Evolutionary conservation across 1,140 invertebrate genomes (phyloP).

Genomic region (Hylyphantes graminicola): DNA sequence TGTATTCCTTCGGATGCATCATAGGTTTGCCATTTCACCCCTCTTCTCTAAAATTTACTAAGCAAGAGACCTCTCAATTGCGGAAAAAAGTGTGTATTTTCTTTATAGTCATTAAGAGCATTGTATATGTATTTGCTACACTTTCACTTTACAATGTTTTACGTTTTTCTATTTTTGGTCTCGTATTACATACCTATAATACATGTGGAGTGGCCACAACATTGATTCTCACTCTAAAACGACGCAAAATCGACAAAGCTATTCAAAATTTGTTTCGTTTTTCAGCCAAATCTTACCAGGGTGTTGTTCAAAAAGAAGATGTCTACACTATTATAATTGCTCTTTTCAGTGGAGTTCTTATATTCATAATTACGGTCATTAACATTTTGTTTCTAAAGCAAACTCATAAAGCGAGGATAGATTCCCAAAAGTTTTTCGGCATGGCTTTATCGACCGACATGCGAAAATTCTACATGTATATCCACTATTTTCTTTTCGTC

Average conservation of each 20-base stretch:
- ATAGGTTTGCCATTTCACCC: constrained; percentile 1
- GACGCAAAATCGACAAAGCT: background rate
- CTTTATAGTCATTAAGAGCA: background rate
- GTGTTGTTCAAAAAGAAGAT: background rate
- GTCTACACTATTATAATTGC: background rate
- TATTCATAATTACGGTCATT: no score
- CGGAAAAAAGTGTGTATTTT: background rate
- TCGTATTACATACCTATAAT: background rate
- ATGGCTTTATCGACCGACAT: background rate
- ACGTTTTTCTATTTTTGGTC: background rate
- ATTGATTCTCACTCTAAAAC: background rate
- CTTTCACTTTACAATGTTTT: background rate
- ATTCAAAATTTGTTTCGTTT: background rate
- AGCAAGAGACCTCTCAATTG: background rate
- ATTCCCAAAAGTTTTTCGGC: background rate
- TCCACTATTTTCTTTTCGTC: background rate
- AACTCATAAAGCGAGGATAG: background rate
- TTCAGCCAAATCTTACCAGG: background rate
- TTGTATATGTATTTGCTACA: background rate
- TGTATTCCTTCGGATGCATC: background rate
- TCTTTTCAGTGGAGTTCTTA: background rate
- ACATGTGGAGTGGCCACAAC: background rate
- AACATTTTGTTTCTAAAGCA: background rate
- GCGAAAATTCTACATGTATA: background rate
- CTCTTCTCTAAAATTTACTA: background rate